A percentile compares a stretch with the other conserved stretches of the same genome.
Conservation (phyloP, 2,113 vertebrate species). For the Motacilla alba region DNA sequence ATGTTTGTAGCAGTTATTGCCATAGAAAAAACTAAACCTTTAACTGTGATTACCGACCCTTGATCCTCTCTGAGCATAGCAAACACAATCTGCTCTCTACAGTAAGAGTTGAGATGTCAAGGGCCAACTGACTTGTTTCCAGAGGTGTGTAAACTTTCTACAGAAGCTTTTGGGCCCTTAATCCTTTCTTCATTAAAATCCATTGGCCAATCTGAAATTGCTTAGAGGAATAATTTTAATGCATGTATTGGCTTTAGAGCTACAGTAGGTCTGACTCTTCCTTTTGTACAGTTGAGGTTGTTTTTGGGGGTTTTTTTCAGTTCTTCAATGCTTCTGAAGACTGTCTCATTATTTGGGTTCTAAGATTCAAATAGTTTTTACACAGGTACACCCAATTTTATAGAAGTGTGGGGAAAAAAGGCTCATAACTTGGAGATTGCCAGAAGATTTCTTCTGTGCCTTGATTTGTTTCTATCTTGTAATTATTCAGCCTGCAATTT, state of each 20-base stretch:
- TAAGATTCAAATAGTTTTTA: background rate
- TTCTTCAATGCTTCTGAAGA: background rate
- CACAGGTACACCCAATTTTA: background rate
- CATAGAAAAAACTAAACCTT: background rate
- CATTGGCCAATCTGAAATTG: background rate
- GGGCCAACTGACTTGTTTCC: background rate
- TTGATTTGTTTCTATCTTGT: background rate
- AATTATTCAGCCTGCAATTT: background rate
- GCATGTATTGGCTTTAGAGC: background rate
- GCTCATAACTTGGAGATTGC: background rate
- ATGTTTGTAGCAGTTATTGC: background rate
- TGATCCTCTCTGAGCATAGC: background rate
- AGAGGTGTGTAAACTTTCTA: background rate
- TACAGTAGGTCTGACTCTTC: background rate
- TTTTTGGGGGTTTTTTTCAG: background rate
- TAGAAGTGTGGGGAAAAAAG: background rate
- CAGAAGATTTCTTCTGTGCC: background rate
- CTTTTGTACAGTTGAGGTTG: background rate
- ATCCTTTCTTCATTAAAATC: background rate
- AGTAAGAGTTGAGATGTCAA: background rate
- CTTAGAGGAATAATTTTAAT: background rate
- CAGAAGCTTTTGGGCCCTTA: background rate
- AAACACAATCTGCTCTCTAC: background rate
- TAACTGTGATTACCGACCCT: background rate
- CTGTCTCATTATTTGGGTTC: background rate